Percentiles rank a stretch among this genome's conserved stretches.
Conservation (phyloP, 2,888 invertebrate genomes). For the Oscheius myriophilus region DNA sequence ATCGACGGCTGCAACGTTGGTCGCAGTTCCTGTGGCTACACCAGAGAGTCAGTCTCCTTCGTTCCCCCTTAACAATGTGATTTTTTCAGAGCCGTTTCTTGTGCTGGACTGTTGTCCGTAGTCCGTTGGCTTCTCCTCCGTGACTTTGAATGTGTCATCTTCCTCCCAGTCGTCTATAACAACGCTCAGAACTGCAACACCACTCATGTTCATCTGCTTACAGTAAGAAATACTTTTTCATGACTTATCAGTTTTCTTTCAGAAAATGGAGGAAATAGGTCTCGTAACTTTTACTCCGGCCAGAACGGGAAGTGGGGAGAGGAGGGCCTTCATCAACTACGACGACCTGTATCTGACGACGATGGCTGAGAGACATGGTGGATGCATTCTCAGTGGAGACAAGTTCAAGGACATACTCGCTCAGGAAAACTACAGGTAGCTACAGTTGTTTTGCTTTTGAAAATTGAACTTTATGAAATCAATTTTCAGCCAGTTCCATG, state of each 20-base stretch:
- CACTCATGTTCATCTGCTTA: slow-evolving; percentile 49
- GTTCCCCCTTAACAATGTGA: not conserved
- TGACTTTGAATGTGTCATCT: slow-evolving; percentile 56
- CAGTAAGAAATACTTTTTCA: slow-evolving; percentile 36
- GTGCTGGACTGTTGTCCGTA: slow-evolving; percentile 57
- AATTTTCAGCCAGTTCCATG: slow-evolving; percentile 40
- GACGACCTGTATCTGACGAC: slow-evolving; percentile 60
- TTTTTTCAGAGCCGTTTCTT: slow-evolving; percentile 53
- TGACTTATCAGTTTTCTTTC: slow-evolving; percentile 17
- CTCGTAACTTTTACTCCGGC: slow-evolving; percentile 62
- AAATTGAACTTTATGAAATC: not conserved
- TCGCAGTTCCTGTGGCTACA: slow-evolving; percentile 56
- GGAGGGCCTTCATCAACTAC: slow-evolving; percentile 62
- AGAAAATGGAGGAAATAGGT: slow-evolving; percentile 54
- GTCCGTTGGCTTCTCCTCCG: slow-evolving; percentile 54
- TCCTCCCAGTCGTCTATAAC: slow-evolving; percentile 62
- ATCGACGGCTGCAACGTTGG: slow-evolving; percentile 64
- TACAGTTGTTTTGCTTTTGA: not conserved
- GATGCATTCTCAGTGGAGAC: slow-evolving; percentile 58
- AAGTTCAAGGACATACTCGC: slow-evolving; percentile 59
- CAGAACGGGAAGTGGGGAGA: slow-evolving; percentile 48
- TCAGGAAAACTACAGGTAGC: slow-evolving; percentile 48
- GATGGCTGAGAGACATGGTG: slow-evolving; percentile 57
- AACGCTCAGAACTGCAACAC: slow-evolving; percentile 55
- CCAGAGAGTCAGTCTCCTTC: slow-evolving; percentile 46